Conservation (phyloP, 2,113 vertebrate genomes). For the Phrynosoma platyrhinos region DNA sequence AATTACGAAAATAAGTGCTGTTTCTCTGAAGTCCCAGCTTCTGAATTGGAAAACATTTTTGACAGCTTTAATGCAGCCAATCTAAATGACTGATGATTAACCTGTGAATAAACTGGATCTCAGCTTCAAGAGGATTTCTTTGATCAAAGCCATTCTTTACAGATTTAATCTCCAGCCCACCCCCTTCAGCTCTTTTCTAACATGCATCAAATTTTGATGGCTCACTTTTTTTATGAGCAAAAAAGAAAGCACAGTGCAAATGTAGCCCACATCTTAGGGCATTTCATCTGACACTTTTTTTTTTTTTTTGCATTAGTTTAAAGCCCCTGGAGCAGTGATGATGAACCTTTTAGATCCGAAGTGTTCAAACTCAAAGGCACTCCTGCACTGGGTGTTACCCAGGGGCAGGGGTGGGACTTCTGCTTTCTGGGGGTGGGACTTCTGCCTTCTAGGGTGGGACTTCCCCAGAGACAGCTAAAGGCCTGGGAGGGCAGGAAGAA, state of each 20-base stretch:
- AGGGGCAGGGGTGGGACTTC: too few species aligned
- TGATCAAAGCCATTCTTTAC: slow-evolving; percentile 63
- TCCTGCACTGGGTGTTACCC: too few species aligned
- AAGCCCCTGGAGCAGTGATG: too few species aligned
- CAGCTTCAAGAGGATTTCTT: slow-evolving; percentile 46
- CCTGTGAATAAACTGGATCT: slow-evolving; percentile 58
- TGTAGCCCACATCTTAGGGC: not conserved
- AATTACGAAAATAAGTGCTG: slow-evolving; percentile 39
- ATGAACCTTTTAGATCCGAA: too few species aligned
- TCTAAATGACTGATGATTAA: slow-evolving; percentile 63
- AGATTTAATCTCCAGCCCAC: not conserved
- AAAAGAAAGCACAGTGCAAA: not conserved
- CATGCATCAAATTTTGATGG: slow-evolving; percentile 47
- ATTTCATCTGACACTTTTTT: slow-evolving; percentile 14
- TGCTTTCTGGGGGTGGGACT: too few species aligned
- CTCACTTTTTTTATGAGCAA: slow-evolving; percentile 30
- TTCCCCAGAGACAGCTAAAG: too few species aligned
- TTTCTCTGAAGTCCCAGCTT: slow-evolving; percentile 58
- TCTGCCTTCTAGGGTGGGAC: too few species aligned
- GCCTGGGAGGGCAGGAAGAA: too few species aligned
- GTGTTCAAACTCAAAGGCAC: too few species aligned
- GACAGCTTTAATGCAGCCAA: slow-evolving; percentile 55
- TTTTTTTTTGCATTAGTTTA: slow-evolving; percentile 8
- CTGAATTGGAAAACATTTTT: slow-evolving; percentile 60
- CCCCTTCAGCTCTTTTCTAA: slow-evolving; percentile 20